Base-by-base conservation (phyloP, 2,888 invertebrate genomes). In the Amphiduros pacificus region DNA sequence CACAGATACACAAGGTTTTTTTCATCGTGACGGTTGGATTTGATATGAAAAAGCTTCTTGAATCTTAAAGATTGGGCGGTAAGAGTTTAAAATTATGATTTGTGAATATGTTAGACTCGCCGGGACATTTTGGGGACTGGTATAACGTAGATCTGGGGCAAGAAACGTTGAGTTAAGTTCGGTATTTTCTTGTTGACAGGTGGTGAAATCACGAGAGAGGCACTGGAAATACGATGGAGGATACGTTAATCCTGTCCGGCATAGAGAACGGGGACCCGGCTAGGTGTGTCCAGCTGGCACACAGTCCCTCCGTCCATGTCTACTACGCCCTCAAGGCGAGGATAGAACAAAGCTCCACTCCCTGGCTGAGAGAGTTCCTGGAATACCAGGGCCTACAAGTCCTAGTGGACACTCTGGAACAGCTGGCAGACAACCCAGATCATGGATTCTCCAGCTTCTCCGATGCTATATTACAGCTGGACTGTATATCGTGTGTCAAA, bases 361-460 rank as follows among this genome's bases (percentile, higher is more conserved):
- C 75, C 59, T 84, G 84, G 84, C 73, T 84, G 64, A 71, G 78
- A 65, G 83, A 84, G 59, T 85, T 84, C 67, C 70, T 85, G 57
- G 75, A 78, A 36, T 72, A 78, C 60, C 83, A 82, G 64, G 85
- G 85, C 0, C 73, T 85, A 41, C 81, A 80, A 32, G 77, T 82
- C 32, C 68, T 85, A 60, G 74, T 85, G 67, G 82, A 82, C 66
- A 77, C 81, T 22, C 72, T 85, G 64, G 78, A 79, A 48, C 76
- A 78, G 58, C 75, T 84, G 68, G 76, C 73, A 4, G 32, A 44
- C 20, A 3, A 24, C 17, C 5, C 5, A 4, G 72, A 70, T 2
- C 66, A 67, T 28, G 70, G 71, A 1, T 74, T 76, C 59, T 75
- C 76, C 9, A 76, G 76, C 57, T 75, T 84, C 65, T 78, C 81